Conservation (phyloP, 1,140 invertebrate species). For the Carcinoscorpius rotundicauda region DNA sequence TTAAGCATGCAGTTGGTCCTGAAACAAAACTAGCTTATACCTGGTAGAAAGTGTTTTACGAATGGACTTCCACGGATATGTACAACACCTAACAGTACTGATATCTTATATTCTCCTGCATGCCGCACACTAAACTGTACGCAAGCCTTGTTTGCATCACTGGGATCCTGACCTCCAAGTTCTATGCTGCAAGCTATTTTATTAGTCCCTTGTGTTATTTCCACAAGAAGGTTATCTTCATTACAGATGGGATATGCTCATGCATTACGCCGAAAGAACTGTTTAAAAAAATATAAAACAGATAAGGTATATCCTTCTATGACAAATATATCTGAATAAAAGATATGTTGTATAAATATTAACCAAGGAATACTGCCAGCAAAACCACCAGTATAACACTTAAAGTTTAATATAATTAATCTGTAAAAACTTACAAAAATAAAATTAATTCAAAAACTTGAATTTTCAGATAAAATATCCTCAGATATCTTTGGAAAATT, state of each 20-base stretch:
- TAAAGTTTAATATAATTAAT: too few species aligned
- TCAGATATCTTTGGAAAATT: too few species aligned
- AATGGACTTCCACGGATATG: constrained; percentile 55
- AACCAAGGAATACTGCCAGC: too few species aligned
- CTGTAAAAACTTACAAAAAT: too few species aligned
- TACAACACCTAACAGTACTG: constrained; percentile 54
- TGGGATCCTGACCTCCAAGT: constrained; percentile 65
- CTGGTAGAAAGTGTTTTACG: constrained; percentile 48
- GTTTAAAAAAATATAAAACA: constrained; percentile 26
- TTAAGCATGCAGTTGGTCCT: too few species aligned
- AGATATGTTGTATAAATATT: too few species aligned
- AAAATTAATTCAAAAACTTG: too few species aligned
- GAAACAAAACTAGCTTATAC: constrained; percentile 31
- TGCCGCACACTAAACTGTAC: constrained; percentile 83
- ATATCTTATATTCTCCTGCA: constrained; percentile 75
- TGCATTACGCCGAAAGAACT: constrained; percentile 83
- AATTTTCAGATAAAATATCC: too few species aligned
- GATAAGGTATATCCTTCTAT: background rate
- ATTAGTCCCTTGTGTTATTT: constrained; percentile 66
- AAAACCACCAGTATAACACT: too few species aligned
- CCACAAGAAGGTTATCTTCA: constrained; percentile 71
- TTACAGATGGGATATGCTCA: constrained; percentile 85
- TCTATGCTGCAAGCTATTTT: constrained; percentile 73
- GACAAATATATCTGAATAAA: background rate
- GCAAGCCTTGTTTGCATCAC: constrained; percentile 65